These are phyloP conservation scores for Formica exsecta DNA, from an alignment of 1,140 invertebrate genomes.

Conservation along the genomic window DNA sequence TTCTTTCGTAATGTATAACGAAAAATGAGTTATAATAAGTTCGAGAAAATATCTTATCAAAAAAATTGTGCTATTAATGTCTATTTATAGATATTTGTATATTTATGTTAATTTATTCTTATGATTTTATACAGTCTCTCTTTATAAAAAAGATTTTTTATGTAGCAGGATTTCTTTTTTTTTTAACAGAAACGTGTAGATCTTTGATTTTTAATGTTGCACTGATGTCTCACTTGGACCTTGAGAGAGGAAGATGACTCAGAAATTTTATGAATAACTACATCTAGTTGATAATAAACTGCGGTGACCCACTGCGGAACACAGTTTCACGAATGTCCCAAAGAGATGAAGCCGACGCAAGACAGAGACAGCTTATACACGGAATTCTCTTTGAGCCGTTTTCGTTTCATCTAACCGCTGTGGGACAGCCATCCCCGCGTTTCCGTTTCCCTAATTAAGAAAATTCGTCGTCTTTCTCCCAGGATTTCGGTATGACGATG, in stretches of 20 bases:
- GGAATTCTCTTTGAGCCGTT: constrained; percentile 48
- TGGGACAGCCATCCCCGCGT: constrained; percentile 18
- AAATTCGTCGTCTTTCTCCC: constrained; percentile 40
- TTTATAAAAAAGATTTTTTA: not conserved
- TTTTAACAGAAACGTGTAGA: not conserved
- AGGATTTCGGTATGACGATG: constrained; percentile 39
- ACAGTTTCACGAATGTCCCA: not conserved
- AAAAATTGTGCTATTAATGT: not conserved
- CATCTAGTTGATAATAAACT: constrained; percentile 22
- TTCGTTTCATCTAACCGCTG: constrained; percentile 27
- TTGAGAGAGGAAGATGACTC: not conserved
- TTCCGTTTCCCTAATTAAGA: constrained; percentile 60
- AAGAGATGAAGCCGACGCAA: constrained; percentile 15
- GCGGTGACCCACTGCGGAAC: constrained; percentile 9
- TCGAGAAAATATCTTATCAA: not conserved
- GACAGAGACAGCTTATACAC: constrained; percentile 3
- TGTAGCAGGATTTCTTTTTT: not conserved
- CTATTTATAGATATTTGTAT: not conserved
- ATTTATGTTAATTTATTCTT: not conserved
- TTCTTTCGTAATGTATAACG: not conserved
- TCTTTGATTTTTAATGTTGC: not conserved
- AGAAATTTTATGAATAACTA: not conserved
- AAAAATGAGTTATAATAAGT: not conserved
- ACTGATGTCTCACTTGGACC: not conserved
- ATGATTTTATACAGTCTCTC: not conserved